Evolutionary conservation across 2,888 invertebrate species (phyloP), one percentile per base, ranked within the genome.

Genomic region (Aplocera efformata): DNA sequence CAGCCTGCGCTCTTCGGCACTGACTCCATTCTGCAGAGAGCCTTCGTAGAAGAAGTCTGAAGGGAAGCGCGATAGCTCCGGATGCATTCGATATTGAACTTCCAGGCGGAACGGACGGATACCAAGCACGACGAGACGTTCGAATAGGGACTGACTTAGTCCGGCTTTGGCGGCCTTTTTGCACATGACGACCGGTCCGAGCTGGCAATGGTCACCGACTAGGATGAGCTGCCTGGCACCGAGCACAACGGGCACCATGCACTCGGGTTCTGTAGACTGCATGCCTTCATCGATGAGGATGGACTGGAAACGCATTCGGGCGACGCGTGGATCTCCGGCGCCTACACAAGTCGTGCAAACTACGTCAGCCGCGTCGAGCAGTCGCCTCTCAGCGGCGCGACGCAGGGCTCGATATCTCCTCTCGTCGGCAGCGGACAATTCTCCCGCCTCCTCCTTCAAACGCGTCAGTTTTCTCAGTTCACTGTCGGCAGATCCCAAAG

Each of bases 31-130:
- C 75, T 99, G 99, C 32, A 99, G 90, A 1, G 98, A 98, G 0
- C 99, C 99, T 73, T 99, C 99, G 69, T 99, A 99, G 84, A 99
- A 99, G 85, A 99, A 98, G 79, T 99, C 99, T 0, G 98, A 99
- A 0, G 99, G 99, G 75, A 99, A 99, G 42, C 97, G 93, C 0
- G 98, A 97, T 6, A 99, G 89, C 65, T 98, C 97, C 0, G 99
- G 99, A 72, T 99, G 99, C 99, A 99, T 99, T 33, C 99, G 93
- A 77, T 99, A 99, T 72, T 99, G 99, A 0, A 98, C 97, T 77
- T 99, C 98, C 25, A 99, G 90, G 0, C 99, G 93, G 80, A 99
- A 98, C 0, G 99, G 99, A 13, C 98, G 91, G 59, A 98, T 99
- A 6, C 99, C 99, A 4, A 99, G 90, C 0, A 99, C 98, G 0